Evolutionary conservation across 2,797 vertebrate genomes (phyloP).

Genomic region (Rhinella marina): DNA sequence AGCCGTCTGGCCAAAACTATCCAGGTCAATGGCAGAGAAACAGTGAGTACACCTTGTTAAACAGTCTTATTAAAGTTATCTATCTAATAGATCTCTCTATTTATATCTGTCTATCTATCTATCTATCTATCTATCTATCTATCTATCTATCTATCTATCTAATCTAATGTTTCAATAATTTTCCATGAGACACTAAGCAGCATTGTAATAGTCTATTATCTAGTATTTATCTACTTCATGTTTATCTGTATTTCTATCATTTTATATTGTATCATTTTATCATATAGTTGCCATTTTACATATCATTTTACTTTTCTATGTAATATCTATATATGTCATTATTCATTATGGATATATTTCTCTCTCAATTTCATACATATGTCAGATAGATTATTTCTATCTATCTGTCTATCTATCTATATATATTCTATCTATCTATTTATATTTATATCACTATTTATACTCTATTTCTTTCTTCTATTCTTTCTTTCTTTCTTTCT

Average conservation of each 20-base stretch:
- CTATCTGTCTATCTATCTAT: not conserved
- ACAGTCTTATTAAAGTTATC: not conserved
- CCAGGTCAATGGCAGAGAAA: slow-evolving; percentile 95
- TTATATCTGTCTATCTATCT: slow-evolving; percentile 15
- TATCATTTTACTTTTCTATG: not conserved
- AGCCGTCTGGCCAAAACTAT: slow-evolving; percentile 92
- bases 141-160: not conserved
- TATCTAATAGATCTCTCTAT: slow-evolving; percentile 24
- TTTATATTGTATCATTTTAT: not conserved
- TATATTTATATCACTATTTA: not conserved
- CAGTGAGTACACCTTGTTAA: slow-evolving; percentile 79
- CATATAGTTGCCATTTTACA: not conserved
- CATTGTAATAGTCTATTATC: not conserved
- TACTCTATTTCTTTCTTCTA: not conserved
- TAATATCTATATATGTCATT: not conserved
- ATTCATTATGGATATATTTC: too few species aligned
- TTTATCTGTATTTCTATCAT: not conserved
- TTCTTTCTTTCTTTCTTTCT: slow-evolving; percentile 16
- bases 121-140: slow-evolving; percentile 32
- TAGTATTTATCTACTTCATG: not conserved
- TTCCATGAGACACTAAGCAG: too few species aligned
- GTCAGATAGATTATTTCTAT: not conserved
- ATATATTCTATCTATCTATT: not conserved
- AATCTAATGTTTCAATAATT: too few species aligned
- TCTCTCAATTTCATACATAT: too few species aligned